Base-by-base conservation (phyloP, 2,113 vertebrate species). In the Okapia johnstoni region DNA sequence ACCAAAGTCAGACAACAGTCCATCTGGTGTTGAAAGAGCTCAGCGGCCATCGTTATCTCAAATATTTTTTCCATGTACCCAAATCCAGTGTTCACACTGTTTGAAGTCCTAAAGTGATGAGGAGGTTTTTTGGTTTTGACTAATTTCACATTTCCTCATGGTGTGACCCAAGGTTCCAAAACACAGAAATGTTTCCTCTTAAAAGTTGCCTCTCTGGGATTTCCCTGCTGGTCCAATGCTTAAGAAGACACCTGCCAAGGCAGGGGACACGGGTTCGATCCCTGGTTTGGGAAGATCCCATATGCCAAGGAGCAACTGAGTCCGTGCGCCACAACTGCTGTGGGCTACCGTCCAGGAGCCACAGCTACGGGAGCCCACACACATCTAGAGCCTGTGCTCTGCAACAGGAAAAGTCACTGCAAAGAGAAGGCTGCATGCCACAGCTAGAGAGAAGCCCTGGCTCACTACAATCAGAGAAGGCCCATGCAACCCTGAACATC, bases 281-380 rank as follows among this genome's bases (percentile, higher is more conserved):
- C 36, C 23, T 43, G 6, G 1, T 43, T 25, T 76, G 6, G 70
- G 23, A 43, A 76, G 36, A 76, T 14, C 70, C 36, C 70, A 43
- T 7, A 14, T 1, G 36, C 70, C 70, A 43, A 26, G 70, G 70
- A 26, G 23, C 70, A 43, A 14, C 23, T 76, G 12, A 7, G 36
- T 6, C 70, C 11, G 6, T 43, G 6, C 25, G 3, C 70, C 70
- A 26, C 70, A 76, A 14, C 36, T 4, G 7, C 70, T 6, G 12
- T 2, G 70, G 21, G 26, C 36, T 43, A 76, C 36, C 0, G 1
- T 14, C 70, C 12, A 25, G 36, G 23, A 76, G 36, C 36, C 3
- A 0, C 36, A 7, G 7, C 70, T 43, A 76, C 1, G 12, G 6
- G 26, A 43, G 12, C 19, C n/a, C 14, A 6, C 36, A 14, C 12